A percentile compares a stretch with the other conserved stretches of the same genome.
phyloP scores from a whole-genome alignment of 2,888 invertebrate genomes.

The Lochmaea crataegi region DNA sequence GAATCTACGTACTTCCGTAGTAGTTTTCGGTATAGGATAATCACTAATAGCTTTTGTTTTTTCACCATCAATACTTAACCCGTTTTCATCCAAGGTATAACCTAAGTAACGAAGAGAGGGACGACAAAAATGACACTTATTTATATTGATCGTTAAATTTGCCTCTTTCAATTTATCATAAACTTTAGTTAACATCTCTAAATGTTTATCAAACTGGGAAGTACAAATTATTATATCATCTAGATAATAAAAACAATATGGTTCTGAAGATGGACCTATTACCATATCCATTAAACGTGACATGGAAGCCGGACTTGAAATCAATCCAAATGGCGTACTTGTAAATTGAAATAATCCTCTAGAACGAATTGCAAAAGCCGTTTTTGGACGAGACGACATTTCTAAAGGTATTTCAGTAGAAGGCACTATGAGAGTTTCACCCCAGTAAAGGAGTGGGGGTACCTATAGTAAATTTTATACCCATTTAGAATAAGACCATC shows the following conservation, averaged over 20 bases:
- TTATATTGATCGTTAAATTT: constrained; percentile 5
- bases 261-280: constrained; percentile 43
- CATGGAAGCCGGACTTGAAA: constrained; percentile 38
- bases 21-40: constrained; percentile 27
- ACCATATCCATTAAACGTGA: constrained; percentile 39
- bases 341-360: constrained; percentile 29
- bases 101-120: constrained; percentile 23
- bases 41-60: constrained; percentile 17
- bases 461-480: no score
- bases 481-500: no score
- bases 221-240: constrained; percentile 36
- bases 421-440: no score
- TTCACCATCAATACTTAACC: constrained; percentile 28
- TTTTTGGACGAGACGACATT: not conserved
- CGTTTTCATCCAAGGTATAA: constrained; percentile 25
- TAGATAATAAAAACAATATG: constrained; percentile 37
- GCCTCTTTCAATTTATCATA: no score
- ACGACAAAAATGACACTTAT: constrained; percentile 30
- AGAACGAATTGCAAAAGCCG: constrained; percentile 30
- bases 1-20: constrained; percentile 35
- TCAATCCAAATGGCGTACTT: constrained; percentile 36
- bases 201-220: no score
- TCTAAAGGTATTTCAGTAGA: constrained; percentile 51
- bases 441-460: no score
- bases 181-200: no score